Evolutionary conservation across 2,797 vertebrate genomes (phyloP).

Genomic region (Typhlichthys eigenmanni): DNA sequence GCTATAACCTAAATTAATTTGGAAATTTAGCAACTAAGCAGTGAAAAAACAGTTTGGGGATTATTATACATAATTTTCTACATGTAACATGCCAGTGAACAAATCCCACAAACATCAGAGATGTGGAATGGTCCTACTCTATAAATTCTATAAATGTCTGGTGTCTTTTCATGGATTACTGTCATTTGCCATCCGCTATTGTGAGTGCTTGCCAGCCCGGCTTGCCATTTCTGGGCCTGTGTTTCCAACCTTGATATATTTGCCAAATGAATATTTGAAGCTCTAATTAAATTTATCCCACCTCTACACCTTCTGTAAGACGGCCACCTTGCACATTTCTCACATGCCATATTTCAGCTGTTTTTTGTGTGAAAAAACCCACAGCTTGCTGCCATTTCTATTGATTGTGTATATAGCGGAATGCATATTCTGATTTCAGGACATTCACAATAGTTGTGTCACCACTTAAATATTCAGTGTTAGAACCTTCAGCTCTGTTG

Average conservation of each 20-base stretch:
- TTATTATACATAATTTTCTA: conserved; percentile 53
- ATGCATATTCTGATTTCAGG: conserved; percentile 64
- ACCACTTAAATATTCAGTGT: conserved; percentile 47
- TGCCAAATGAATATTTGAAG: conserved; percentile 98
- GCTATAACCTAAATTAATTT: conserved; percentile 48
- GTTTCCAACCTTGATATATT: conserved; percentile 89
- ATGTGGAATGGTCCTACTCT: conserved; percentile 65
- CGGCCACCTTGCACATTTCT: conserved; percentile 74
- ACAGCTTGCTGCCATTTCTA: conserved; percentile 67
- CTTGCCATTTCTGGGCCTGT: conserved; percentile 89
- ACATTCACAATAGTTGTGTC: conserved; percentile 57
- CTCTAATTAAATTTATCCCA: conserved; percentile 94
- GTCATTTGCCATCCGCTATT: conserved; percentile 76
- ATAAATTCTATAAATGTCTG: conserved; percentile 79
- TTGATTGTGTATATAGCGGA: conserved; percentile 43
- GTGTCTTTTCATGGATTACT: conserved; percentile 80
- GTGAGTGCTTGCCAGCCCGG: conserved; percentile 86
- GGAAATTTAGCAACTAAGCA: conserved; percentile 42
- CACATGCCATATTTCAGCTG: conserved; percentile 68
- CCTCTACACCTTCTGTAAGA: conserved; percentile 87
- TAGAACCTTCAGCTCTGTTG: conserved; percentile 36
- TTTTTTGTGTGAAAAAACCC: conserved; percentile 41
- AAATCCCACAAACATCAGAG: conserved; percentile 68
- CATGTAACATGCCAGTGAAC: conserved; percentile 46
- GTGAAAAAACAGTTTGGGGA: conserved; percentile 46